phyloP scores from a whole-genome alignment of 2,113 vertebrate species.

The Lagopus muta region DNA sequence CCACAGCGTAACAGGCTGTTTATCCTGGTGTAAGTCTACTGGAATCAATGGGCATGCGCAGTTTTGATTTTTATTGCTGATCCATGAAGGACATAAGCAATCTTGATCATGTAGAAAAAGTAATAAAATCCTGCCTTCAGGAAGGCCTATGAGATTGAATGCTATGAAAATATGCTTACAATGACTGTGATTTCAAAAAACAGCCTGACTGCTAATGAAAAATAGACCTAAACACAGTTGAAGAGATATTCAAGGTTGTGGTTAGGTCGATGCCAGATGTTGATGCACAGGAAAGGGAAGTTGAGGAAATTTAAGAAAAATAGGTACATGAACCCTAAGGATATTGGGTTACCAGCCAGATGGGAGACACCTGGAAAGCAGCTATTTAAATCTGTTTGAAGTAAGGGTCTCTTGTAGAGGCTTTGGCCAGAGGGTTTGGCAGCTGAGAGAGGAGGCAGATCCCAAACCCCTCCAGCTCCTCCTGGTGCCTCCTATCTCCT shows the following conservation, averaged over 20 bases:
- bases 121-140: neutral
- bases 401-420: neutral
- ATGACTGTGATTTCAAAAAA: neutral
- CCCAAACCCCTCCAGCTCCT: neutral
- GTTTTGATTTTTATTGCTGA: neutral
- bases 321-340: conserved; percentile 60
- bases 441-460: neutral
- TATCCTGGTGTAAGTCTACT: neutral
- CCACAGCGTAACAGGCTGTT: neutral
- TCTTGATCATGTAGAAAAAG: neutral
- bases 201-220: neutral
- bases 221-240: neutral
- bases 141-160: neutral
- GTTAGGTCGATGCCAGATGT: conserved; percentile 54
- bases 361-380: conserved; percentile 50
- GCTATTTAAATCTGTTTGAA: conserved; percentile 44
- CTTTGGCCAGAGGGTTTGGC: neutral
- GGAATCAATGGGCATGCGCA: neutral
- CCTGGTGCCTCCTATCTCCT: neutral
- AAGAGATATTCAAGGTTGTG: conserved; percentile 17
- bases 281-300: conserved; percentile 51
- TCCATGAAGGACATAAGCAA: neutral
- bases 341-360: conserved; percentile 59
- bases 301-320: conserved; percentile 64
- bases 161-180: neutral